These are phyloP conservation scores for Mus pahari DNA, from an alignment of 2,113 vertebrate genomes.

Conservation along the genomic window DNA sequence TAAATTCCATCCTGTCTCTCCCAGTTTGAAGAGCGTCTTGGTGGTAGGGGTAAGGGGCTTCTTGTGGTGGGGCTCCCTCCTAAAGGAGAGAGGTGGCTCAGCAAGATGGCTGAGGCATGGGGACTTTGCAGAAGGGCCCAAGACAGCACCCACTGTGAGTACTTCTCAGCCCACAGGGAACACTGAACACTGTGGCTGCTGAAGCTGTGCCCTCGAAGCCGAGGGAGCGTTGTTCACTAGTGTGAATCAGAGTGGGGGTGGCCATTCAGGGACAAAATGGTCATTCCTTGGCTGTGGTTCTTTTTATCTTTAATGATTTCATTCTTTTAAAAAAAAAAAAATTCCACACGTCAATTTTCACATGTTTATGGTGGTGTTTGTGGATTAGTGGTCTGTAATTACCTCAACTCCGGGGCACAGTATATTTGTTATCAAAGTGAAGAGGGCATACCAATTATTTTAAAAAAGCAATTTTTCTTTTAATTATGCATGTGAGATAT, in stretches of 20 bases:
- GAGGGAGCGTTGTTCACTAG: background rate
- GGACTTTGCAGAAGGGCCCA: background rate
- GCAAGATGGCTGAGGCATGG: background rate
- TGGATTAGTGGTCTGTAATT: constrained; percentile 1
- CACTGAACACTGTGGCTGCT: background rate
- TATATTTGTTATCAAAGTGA: constrained; percentile 7
- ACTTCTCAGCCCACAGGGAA: background rate
- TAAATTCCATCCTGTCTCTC: background rate
- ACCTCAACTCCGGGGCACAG: background rate
- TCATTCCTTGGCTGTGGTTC: background rate
- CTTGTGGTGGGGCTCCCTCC: background rate
- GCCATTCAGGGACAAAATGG: background rate
- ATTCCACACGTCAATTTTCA: background rate
- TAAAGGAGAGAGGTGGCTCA: background rate
- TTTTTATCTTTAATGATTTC: background rate
- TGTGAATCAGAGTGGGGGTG: background rate
- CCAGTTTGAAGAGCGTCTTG: background rate
- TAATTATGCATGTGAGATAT: constrained; percentile 17
- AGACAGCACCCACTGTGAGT: background rate
- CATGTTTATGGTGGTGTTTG: background rate
- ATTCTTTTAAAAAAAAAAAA: background rate
- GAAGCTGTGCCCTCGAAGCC: background rate
- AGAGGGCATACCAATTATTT: background rate
- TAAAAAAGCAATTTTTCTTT: background rate
- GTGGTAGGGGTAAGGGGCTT: background rate